These are phyloP conservation scores for Leptinotarsa juncta DNA, from an alignment of 2,888 invertebrate genomes.

Conservation along the genomic window DNA sequence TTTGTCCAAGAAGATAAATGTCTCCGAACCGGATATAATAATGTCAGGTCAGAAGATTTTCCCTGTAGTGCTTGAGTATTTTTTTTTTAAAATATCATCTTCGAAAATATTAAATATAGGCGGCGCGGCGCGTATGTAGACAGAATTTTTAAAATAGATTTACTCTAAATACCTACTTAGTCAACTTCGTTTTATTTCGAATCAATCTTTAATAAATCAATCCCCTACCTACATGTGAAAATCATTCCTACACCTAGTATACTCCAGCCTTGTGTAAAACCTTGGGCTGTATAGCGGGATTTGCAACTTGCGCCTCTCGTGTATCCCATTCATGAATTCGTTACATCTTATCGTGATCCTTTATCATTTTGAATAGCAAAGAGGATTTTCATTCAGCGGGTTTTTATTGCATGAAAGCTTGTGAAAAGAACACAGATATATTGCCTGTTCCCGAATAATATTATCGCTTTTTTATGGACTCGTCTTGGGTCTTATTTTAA, in stretches of 20 bases:
- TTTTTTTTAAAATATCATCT: too few relatives aligned
- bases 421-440: conserved; percentile 14
- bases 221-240: too few relatives aligned
- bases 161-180: too few relatives aligned
- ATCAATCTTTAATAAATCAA: too few relatives aligned
- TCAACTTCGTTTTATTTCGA: too few relatives aligned
- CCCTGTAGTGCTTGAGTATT: too few relatives aligned
- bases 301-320: neutral
- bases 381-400: neutral
- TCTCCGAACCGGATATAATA: too few relatives aligned
- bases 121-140: too few relatives aligned
- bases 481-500: conserved; percentile 1
- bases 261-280: neutral
- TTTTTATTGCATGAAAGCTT: conserved; percentile 11
- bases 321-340: neutral
- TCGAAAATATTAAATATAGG: too few relatives aligned
- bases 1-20: too few relatives aligned
- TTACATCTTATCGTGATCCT: conserved; percentile 1
- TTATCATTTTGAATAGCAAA: conserved; percentile 9
- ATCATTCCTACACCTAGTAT: neutral
- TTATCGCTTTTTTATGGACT: conserved; percentile 14
- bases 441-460: conserved; percentile 15
- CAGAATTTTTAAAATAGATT: too few relatives aligned
- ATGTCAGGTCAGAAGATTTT: too few relatives aligned
- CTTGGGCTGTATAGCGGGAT: neutral